phyloP scores from a whole-genome alignment of 2,888 invertebrate species.

The Selenia dentaria region DNA sequence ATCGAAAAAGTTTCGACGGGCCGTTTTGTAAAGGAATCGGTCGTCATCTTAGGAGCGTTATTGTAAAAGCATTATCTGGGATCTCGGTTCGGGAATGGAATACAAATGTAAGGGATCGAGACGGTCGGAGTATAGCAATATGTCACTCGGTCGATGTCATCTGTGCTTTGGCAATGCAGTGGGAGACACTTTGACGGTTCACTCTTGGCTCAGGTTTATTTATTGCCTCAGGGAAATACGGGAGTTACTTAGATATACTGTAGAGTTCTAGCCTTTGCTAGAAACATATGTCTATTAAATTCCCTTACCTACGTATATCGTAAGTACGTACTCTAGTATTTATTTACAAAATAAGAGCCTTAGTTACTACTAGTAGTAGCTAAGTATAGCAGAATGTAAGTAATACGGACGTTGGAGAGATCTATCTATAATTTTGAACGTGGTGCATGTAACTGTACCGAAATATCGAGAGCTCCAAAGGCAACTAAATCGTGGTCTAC shows the following conservation, averaged over 20 bases:
- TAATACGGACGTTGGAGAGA: no score
- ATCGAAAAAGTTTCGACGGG: constrained; percentile 14
- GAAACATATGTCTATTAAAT: no score
- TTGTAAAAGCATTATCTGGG: constrained; percentile 79
- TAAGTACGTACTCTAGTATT: no score
- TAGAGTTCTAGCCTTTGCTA: no score
- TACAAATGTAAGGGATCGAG: constrained; percentile 69
- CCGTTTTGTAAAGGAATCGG: constrained; percentile 67
- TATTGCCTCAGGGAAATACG: constrained; percentile 15
- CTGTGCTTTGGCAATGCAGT: constrained; percentile 30
- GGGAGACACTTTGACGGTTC: constrained; percentile 27
- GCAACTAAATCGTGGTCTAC: no score
- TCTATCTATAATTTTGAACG: no score
- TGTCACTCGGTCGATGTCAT: constrained; percentile 58
- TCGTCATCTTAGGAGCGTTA: constrained; percentile 69
- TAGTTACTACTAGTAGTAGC: no score
- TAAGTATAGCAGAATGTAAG: no score
- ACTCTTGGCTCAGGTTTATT: constrained; percentile 23
- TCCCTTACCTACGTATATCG: no score
- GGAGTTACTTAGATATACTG: constrained; percentile 10
- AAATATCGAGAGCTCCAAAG: no score
- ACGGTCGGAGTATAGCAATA: constrained; percentile 71
- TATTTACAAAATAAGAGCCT: no score
- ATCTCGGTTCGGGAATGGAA: constrained; percentile 64
- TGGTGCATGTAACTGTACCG: no score